Percentiles rank a stretch among this genome's conserved stretches.
Conservation (phyloP, 2,888 invertebrate species). For the Caenorhabditis sp. region DNA sequence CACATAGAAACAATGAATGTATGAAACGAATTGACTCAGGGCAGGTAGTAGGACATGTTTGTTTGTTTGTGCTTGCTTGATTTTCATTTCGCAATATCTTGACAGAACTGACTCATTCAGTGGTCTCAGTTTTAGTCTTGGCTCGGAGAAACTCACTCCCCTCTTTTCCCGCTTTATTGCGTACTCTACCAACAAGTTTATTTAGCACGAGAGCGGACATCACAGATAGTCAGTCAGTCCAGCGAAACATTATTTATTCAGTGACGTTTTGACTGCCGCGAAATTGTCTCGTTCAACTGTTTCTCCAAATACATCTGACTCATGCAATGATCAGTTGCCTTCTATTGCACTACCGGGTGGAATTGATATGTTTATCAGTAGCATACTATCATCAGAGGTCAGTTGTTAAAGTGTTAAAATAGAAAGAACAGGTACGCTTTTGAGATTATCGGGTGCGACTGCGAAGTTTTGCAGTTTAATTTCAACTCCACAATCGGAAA, state of each 20-base stretch:
- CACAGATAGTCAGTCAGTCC: slow-evolving; percentile 30
- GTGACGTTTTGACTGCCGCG: slow-evolving; percentile 40
- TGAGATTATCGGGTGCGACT: too few species aligned
- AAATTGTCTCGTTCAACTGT: slow-evolving; percentile 42
- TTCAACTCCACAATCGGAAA: too few species aligned
- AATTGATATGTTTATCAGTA: slow-evolving; percentile 9
- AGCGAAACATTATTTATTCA: slow-evolving; percentile 58
- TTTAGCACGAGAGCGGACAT: slow-evolving; percentile 49
- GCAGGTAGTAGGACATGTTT: too few species aligned
- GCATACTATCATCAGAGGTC: neutral
- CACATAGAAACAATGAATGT: neutral
- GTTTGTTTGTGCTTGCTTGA: neutral
- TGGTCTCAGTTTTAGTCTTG: too few species aligned
- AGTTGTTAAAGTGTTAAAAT: neutral
- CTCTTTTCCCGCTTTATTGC: too few species aligned
- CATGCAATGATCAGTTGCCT: slow-evolving; percentile 32
- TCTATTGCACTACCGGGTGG: neutral
- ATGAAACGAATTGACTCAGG: too few species aligned
- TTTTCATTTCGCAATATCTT: slow-evolving; percentile 6
- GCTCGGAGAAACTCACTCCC: slow-evolving; percentile 21
- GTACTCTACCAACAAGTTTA: slow-evolving; percentile 34
- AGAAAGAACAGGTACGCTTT: neutral
- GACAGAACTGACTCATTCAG: neutral
- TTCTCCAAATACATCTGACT: slow-evolving; percentile 44
- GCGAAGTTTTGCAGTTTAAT: too few species aligned